Conservation (phyloP, 2,888 invertebrate species). For the Drepanosiphum platanoidis region DNA sequence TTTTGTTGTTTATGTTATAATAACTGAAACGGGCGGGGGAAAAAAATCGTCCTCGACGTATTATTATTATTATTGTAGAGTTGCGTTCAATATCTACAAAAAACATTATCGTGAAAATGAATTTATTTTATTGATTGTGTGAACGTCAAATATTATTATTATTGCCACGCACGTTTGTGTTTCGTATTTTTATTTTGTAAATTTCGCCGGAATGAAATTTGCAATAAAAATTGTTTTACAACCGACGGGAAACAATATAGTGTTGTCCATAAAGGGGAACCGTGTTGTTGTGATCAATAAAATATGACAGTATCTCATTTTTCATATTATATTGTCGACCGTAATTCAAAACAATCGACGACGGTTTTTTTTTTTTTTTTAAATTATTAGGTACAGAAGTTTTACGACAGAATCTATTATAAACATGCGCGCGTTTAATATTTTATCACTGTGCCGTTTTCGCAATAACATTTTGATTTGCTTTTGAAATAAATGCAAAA, state of each 20-base stretch:
- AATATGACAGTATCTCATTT: conserved; percentile 28
- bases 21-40: not conserved
- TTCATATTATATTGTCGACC: conserved; percentile 22
- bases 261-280: conserved; percentile 13
- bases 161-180: not conserved
- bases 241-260: conserved; percentile 4
- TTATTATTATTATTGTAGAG: not conserved
- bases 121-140: not conserved
- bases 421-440: not conserved
- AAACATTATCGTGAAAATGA: not conserved
- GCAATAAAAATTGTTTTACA: conserved; percentile 43
- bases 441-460: not conserved
- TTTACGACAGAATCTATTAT: not conserved
- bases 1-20: no score
- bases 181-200: conserved; percentile 1
- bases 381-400: conserved; percentile 1
- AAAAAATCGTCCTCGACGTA: not conserved
- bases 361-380: no score
- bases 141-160: not conserved
- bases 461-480: no score
- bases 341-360: conserved; percentile 33
- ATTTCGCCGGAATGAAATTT: conserved; percentile 7
- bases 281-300: conserved; percentile 25
- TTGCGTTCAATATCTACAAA: not conserved
- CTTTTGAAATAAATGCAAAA: no score